A percentile compares a stretch with the other conserved stretches of the same genome.
phyloP scores from a whole-genome alignment of 2,888 invertebrate genomes.

The Leptopilina syphax region DNA sequence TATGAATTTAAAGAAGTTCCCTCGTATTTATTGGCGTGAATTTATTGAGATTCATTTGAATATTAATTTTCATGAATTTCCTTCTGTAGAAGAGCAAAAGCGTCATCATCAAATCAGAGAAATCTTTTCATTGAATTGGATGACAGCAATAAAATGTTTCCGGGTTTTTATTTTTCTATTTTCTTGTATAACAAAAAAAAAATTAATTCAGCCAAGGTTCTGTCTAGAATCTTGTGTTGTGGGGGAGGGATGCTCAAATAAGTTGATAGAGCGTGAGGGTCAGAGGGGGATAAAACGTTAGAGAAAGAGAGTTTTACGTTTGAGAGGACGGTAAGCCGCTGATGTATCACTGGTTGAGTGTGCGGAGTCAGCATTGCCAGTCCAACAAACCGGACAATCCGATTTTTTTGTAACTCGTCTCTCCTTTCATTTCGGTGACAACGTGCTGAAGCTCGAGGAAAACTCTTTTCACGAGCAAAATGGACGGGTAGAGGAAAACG shows the following conservation, averaged over 20 bases:
- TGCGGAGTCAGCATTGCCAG: constrained; percentile 71
- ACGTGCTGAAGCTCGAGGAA: constrained; percentile 37
- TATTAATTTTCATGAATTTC: constrained; percentile 22
- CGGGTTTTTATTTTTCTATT: not conserved
- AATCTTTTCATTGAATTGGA: constrained; percentile 9
- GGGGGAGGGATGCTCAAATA: not conserved
- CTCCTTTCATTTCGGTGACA: constrained; percentile 23
- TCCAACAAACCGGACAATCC: constrained; percentile 70
- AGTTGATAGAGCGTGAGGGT: constrained; percentile 27
- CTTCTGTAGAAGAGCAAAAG: not conserved
- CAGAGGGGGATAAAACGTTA: constrained; percentile 12
- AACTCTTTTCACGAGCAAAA: constrained; percentile 32
- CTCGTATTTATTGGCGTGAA: constrained; percentile 23
- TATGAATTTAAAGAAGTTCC: not conserved
- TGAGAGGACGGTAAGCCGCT: constrained; percentile 69
- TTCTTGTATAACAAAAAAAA: not conserved
- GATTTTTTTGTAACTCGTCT: constrained; percentile 56
- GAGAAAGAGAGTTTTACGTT: constrained; percentile 67
- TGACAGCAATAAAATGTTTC: not conserved
- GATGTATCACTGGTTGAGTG: constrained; percentile 71
- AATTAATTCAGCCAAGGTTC: not conserved
- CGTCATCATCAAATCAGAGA: not conserved
- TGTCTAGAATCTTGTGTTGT: not conserved
- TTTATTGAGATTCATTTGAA: constrained; percentile 21
- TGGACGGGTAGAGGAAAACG: constrained; percentile 16